A percentile compares a stretch with the other conserved stretches of the same genome.
phyloP scores from a whole-genome alignment of 2,888 invertebrate genomes.

The Cylindroiulus punctatus region DNA sequence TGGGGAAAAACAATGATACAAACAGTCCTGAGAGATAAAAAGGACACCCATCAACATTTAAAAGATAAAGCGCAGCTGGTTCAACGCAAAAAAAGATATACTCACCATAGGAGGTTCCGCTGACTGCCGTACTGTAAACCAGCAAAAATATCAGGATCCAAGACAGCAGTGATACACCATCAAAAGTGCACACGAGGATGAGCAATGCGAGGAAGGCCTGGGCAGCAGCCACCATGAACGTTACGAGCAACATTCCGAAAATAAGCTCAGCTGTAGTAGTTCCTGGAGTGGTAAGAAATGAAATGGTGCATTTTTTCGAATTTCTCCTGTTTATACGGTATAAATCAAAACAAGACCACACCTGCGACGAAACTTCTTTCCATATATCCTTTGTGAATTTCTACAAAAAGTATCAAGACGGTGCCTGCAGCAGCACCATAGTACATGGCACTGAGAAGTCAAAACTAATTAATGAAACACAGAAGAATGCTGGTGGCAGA shows the following conservation, averaged over 20 bases:
- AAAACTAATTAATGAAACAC: neutral
- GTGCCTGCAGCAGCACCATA: neutral
- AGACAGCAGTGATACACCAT: neutral
- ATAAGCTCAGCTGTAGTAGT: neutral
- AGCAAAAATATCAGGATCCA: neutral
- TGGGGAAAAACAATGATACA: neutral
- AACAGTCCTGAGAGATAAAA: neutral
- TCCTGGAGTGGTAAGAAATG: neutral
- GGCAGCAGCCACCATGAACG: neutral
- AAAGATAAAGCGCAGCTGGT: neutral
- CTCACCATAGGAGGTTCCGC: neutral
- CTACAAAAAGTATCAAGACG: neutral
- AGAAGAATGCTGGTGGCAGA: neutral
- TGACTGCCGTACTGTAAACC: neutral
- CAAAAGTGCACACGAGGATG: neutral
- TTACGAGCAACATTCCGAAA: neutral
- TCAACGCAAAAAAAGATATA: neutral
- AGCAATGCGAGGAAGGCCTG: neutral
- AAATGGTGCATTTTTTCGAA: too few species aligned
- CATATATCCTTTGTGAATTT: conserved; percentile 8
- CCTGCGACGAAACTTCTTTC: conserved; percentile 42
- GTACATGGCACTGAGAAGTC: neutral
- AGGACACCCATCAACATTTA: neutral
- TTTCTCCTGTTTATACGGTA: too few species aligned
- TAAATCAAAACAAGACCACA: neutral